Evolutionary conservation across 1,140 invertebrate species (phyloP), one percentile per base, ranked within the genome.

Genomic region (Centruroides sculpturatus): DNA sequence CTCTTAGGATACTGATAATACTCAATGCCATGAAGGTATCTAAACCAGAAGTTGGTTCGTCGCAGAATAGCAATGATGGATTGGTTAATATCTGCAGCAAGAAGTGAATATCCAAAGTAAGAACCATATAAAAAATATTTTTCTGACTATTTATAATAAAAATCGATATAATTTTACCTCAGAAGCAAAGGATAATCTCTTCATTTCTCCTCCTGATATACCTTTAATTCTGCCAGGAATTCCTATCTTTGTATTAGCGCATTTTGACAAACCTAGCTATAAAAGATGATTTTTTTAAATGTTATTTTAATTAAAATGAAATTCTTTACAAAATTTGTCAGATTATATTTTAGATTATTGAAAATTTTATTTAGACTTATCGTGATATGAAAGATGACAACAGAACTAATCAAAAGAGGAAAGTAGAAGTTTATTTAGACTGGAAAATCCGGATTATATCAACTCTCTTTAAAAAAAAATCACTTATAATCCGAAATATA

Each of bases 151-250:
- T 23, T 23, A 23, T 23, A 23, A 23, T 23, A 23, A 23, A 23
- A 23, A 23, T 23, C 23, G 23, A 23, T 23, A 23, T 23, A 23
- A 23, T 23, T 23, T 23, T 55, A 94, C 89, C 78, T 98, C 94
- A 1, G 90, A 89, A 41, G 92, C 94, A 74, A 98, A 96, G 0
- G 92, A 86, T n/a, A 98, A 74, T 66, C 94, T 80, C 73, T 95
- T 96, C 78, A 86, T 87, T 76, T 98, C 95, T 1, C 94, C 94
- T 13, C 93, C 93, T 0, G 92, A 97, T 41, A 98, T 86, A 0
- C 93, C 92, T 77, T 94, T 94, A 1, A 90, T 74, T 55, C 83
- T 75, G 3, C 91, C 91, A 0, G 87, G 82, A 62, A 86, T 82
- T 3, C 91, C 92, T 65, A 96, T 97, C 11, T 86, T 77, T 12